Evolutionary conservation across 2,888 invertebrate genomes (phyloP), one percentile per base, ranked within the genome.

Genomic region (Chrysodeixis includens): DNA sequence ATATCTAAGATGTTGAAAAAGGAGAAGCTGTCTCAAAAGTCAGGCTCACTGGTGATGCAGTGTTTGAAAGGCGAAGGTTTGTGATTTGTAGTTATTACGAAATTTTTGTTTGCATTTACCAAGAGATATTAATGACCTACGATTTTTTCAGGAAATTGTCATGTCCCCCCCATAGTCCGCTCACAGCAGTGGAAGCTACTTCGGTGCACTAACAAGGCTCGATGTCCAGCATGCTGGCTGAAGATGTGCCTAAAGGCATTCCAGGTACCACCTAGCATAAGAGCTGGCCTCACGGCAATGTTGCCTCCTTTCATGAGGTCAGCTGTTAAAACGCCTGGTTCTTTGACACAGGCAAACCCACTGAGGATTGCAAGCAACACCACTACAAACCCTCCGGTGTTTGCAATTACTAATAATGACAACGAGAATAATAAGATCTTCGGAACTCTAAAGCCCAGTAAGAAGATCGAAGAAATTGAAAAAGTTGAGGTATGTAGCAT

Each of bases 161-260:
- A 96, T 83, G 97, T 97, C 54, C 96, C 97, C 57, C 97, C 97
- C 49, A 96, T 97, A 69, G 96, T 96, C 2, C 95, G 97, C 78
- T 97, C 96, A 75, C 97, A 97, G 83, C 96, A 97, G 81, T 97
- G 97, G 96, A 96, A 97, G 83, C 89, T 96, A 78, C 93, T 96
- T 66, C 93, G 96, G 76, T 97, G 97, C 88, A 96, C 97, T 32
- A 97, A 97, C 86, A 97, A 97, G 86, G 96, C 97, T 49, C 95
- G 98, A 44, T 98, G 98, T 91, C 96, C 97, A 60, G 98, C 98
- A 16, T 98, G 98, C 89, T 98, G 98, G 98, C 95, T 98, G 12
- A 97, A 97, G 91, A 96, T 97, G 95, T 98, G 98, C 88, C 93
- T 98, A 53, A 96, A 97, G 83, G 96, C 97, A 68, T 97, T 97